Conservation (phyloP, 1,140 invertebrate species). For the Bombus pyrosoma region DNA sequence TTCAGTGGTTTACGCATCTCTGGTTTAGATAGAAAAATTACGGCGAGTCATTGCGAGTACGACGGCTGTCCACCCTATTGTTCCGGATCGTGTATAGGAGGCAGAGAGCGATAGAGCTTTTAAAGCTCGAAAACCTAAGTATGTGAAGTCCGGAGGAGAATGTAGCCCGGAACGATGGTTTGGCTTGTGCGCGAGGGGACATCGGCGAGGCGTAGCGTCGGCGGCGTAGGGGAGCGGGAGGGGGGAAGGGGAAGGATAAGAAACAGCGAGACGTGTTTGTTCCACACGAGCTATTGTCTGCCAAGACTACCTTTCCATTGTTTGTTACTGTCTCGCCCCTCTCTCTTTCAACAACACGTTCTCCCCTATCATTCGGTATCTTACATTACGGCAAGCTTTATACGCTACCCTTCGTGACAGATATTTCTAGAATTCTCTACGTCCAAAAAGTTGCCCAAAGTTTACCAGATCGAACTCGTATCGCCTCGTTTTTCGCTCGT, state of each 20-base stretch:
- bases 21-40: slow-evolving; percentile 51
- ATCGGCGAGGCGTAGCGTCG: not conserved
- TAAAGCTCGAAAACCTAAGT: slow-evolving; percentile 62
- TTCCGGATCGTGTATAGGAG: slow-evolving; percentile 40
- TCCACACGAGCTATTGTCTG: slow-evolving; percentile 81
- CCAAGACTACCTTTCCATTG: slow-evolving; percentile 78
- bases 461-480: not conserved
- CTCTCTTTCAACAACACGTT: slow-evolving; percentile 64
- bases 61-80: slow-evolving; percentile 50
- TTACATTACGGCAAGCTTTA: slow-evolving; percentile 62
- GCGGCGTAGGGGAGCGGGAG: not conserved
- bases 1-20: slow-evolving; percentile 8
- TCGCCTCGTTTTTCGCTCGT: not conserved
- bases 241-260: slow-evolving; percentile 36
- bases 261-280: slow-evolving; percentile 79
- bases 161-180: slow-evolving; percentile 31
- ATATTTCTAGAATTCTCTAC: slow-evolving; percentile 30
- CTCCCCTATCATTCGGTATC: slow-evolving; percentile 67
- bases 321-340: slow-evolving; percentile 76
- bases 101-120: slow-evolving; percentile 60
- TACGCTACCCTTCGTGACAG: slow-evolving; percentile 14
- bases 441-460: not conserved
- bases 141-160: slow-evolving; percentile 37
- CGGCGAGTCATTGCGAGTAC: slow-evolving; percentile 19
- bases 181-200: slow-evolving; percentile 43